These are phyloP conservation scores for Eulacestoma nigropectus DNA, from an alignment of 2,113 vertebrate species.

Conservation along the genomic window DNA sequence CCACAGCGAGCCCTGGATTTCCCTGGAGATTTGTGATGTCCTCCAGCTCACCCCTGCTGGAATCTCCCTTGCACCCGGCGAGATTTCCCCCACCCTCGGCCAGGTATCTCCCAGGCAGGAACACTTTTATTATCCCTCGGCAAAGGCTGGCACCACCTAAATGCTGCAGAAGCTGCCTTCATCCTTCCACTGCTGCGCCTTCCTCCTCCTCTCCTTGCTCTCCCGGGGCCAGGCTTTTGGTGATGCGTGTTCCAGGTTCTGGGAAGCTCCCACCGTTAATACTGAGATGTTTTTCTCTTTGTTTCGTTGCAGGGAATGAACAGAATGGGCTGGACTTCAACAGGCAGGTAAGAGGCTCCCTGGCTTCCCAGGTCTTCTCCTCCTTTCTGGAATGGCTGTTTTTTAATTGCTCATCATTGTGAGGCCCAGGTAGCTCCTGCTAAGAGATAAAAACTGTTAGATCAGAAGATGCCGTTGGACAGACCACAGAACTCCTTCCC, in stretches of 20 bases:
- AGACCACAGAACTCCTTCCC: not conserved
- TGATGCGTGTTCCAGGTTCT: not conserved
- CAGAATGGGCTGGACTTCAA: slow-evolving; percentile 87
- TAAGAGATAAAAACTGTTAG: slow-evolving; percentile 14
- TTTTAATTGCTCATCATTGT: not conserved
- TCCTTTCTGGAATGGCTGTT: not conserved
- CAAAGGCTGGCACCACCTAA: not conserved
- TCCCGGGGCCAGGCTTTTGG: not conserved
- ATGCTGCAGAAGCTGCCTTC: not conserved
- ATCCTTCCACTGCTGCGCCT: not conserved
- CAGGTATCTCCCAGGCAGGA: not conserved
- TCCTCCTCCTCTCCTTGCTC: not conserved
- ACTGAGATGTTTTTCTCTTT: not conserved
- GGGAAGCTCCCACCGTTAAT: not conserved
- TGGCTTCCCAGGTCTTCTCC: slow-evolving; percentile 14
- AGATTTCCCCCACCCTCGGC: not conserved
- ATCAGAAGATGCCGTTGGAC: not conserved
- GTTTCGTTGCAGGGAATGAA: slow-evolving; percentile 75
- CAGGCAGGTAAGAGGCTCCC: slow-evolving; percentile 82
- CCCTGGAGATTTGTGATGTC: not conserved
- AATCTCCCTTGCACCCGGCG: not conserved
- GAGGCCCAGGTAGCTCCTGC: not conserved
- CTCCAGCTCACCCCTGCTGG: not conserved
- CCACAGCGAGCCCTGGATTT: not conserved
- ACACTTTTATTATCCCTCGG: not conserved